Base-by-base conservation (phyloP, 2,888 invertebrate species). In the Drosophila mimica region DNA sequence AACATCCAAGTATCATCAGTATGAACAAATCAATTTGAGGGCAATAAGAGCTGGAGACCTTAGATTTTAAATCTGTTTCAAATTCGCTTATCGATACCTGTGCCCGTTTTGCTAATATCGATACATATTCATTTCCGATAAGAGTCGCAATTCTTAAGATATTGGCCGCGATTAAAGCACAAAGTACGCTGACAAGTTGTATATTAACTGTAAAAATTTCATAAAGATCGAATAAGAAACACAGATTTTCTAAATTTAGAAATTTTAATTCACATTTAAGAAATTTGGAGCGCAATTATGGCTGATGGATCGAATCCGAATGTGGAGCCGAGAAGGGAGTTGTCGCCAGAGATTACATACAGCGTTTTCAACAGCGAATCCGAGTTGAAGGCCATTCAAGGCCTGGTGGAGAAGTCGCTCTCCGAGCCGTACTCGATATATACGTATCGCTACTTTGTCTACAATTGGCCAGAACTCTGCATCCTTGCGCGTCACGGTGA, bases 271-370 rank as follows among this genome's bases (percentile, higher is more conserved):
- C 15, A 48, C 51, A 51, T 56, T 38, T 49, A 13, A 33, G 38
- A 52, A 57, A 53, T 46, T 65, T 61, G 46, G 58, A 6, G 15
- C 15, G 28, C 43, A 34, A 60, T 31, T 31, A 78, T 76, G 76
- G 34, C 17, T 13, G 68, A 73, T n/a, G 11, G 48, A 40, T 60
- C 30, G 60, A 33, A 31, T 13, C 33, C 3, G 9, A 28, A 46
- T 25, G 4, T 4, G 4, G 4, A 49, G 25, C 17, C 9, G 33
- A 25, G 30, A 13, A 28, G 8, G 30, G n/a, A 25, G 15, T 5
- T n/a, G 6, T 31, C 99, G 8, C 52, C 60, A 0, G 34, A 53
- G 53, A 67, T 72, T 0, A 67, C 25, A 4, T 81, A 71, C 25
- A 74, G 62, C 9, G 7, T 20, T 4, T 85, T 89, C 7, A 34